Conservation (phyloP, 1,140 invertebrate genomes). For the Diorhabda elongata region DNA sequence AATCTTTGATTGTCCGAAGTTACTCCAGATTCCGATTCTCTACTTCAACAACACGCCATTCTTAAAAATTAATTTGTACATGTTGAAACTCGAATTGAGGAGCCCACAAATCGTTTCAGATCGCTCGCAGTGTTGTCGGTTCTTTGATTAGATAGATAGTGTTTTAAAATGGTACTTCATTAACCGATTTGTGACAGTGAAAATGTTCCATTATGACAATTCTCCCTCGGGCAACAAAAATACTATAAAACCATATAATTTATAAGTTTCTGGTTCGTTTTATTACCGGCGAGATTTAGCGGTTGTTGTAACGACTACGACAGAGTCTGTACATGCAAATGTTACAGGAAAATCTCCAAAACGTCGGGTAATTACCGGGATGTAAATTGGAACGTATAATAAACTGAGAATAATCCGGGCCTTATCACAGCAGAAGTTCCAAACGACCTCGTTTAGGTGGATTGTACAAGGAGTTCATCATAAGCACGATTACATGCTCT, state of each 20-base stretch:
- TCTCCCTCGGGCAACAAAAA: background rate
- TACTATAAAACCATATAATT: background rate
- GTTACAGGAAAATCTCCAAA: constrained; percentile 1
- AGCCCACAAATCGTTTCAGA: no score
- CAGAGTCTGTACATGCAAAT: constrained; percentile 11
- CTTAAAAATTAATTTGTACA: no score
- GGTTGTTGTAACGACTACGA: constrained; percentile 1
- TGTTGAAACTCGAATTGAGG: no score
- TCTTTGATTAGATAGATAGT: no score
- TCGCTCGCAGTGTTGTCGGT: no score
- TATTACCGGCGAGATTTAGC: background rate
- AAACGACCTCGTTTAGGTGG: constrained; percentile 36
- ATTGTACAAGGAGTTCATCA: constrained; percentile 36
- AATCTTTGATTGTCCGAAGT: no score
- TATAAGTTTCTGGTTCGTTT: constrained; percentile 5
- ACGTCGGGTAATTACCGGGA: constrained; percentile 22
- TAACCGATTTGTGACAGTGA: no score
- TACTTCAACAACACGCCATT: no score
- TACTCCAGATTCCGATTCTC: no score
- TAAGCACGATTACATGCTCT: constrained; percentile 32
- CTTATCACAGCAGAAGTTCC: constrained; percentile 30
- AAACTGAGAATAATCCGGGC: constrained; percentile 28
- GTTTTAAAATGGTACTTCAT: no score
- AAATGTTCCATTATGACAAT: no score
- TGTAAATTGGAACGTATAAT: constrained; percentile 24